Evolutionary conservation across 1,140 invertebrate species (phyloP), one percentile per base, ranked within the genome.

Genomic region (Sweltsa coloradensis): DNA sequence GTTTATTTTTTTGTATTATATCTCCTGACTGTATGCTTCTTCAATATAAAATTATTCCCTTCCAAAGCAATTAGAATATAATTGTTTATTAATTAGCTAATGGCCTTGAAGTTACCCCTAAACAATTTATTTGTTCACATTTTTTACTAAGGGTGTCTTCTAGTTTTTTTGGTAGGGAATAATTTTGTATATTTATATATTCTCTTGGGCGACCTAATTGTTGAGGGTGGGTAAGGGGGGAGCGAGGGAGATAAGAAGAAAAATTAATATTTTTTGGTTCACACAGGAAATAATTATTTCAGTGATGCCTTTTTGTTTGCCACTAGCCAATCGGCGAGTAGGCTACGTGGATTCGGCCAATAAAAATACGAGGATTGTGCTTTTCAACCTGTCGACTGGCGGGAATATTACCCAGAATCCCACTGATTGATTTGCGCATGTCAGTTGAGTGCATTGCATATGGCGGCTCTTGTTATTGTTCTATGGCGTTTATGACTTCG

Each of bases 381-480:
- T 47, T 57, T 60, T 55, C 53, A 57, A 59, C 51, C 50, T 56
- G 55, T 46, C 48, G 52, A 52, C 63, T 63, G 53, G 51, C 51
- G 51, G 51, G 50, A 53, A 34, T 34, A 51, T 31, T 61, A 57
- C 61, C 66, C 62, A 67, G 50, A 54, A 55, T 67, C 61, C 66
- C 59, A 55, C 60, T 66, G 66, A 70, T 72, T 71, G 68, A 69
- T 70, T 68, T 71, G 72, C 72, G 72, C 75, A 78, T 75, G 76
- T 74, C 73, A 72, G 68, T 67, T 72, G 62, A 54, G 63, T 63
- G 68, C 70, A 78, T 78, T 80, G 77, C 77, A 81, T 80, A 81
- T 81, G 78, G 78, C 78, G 75, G 73, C 74, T 68, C 72, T 78
- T 80, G 76, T 80, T 81, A 79, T 79, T 79, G 76, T 79, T 47